Percentiles rank a stretch among this genome's conserved stretches.
Conservation (phyloP, 2,797 vertebrate genomes). For the Spondyliosoma cantharus region DNA sequence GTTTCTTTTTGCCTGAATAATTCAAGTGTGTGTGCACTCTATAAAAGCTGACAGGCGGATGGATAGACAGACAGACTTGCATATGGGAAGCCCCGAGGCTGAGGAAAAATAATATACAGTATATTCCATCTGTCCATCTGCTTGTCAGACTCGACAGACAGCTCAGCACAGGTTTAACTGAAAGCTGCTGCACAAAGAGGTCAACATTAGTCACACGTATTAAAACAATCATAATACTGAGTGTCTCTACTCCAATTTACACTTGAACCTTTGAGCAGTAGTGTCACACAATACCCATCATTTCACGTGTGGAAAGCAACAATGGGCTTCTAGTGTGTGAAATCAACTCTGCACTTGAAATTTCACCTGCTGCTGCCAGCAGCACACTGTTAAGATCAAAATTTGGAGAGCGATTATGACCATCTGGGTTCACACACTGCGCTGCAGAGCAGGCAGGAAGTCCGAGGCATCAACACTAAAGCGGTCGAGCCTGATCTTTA, state of each 20-base stretch:
- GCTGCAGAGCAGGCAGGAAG: slow-evolving; percentile 15
- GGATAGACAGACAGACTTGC: slow-evolving; percentile 9
- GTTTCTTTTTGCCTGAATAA: neutral
- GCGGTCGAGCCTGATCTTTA: neutral
- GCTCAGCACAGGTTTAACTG: slow-evolving; percentile 17
- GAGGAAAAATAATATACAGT: slow-evolving; percentile 47
- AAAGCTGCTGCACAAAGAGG: slow-evolving; percentile 14
- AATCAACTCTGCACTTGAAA: slow-evolving; percentile 25
- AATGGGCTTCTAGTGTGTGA: slow-evolving; percentile 20
- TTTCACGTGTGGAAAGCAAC: slow-evolving; percentile 28
- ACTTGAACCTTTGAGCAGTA: slow-evolving; percentile 19
- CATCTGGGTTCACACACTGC: neutral
- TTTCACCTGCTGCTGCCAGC: neutral
- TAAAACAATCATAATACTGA: slow-evolving; percentile 15
- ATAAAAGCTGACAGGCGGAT: slow-evolving; percentile 13
- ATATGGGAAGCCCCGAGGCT: slow-evolving; percentile 29
- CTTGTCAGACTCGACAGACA: slow-evolving; percentile 52
- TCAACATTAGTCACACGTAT: neutral
- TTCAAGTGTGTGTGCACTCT: slow-evolving; percentile 6
- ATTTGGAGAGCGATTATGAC: slow-evolving; percentile 10
- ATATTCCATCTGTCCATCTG: slow-evolving; percentile 50
- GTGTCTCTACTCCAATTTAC: slow-evolving; percentile 8
- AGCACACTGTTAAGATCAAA: neutral
- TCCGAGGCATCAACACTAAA: slow-evolving; percentile 12
- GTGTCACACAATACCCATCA: neutral